Percentiles rank a stretch among this genome's conserved stretches.
phyloP scores from a whole-genome alignment of 2,113 vertebrate genomes.

The Oncorhynchus tshawytscha region DNA sequence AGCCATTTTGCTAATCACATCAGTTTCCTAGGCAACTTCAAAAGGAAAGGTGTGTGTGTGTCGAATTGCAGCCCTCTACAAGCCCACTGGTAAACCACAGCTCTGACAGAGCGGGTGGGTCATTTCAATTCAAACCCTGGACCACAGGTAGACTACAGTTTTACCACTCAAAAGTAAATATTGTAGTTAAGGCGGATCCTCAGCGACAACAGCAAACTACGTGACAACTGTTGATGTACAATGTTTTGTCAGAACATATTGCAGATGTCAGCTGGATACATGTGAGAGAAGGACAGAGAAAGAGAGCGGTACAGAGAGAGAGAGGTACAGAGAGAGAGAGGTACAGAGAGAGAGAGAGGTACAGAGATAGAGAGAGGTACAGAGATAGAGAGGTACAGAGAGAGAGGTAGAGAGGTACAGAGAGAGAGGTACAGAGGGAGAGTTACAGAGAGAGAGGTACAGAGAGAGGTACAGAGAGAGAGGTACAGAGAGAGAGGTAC shows the following conservation, averaged over 20 bases:
- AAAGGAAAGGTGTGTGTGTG: conserved; percentile 14
- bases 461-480: too few species aligned
- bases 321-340: background rate
- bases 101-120: background rate
- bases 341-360: too few species aligned
- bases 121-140: background rate
- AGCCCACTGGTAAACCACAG: background rate
- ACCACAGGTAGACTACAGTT: too few species aligned
- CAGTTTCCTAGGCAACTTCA: conserved; percentile 38
- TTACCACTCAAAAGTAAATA: too few species aligned
- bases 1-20: too few species aligned
- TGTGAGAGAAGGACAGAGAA: background rate
- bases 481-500: too few species aligned
- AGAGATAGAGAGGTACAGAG: too few species aligned
- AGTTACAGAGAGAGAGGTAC: too few species aligned
- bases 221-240: conserved; percentile 2
- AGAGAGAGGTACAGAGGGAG: too few species aligned
- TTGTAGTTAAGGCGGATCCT: background rate
- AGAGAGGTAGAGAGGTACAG: too few species aligned
- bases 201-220: background rate
- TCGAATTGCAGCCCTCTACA: background rate
- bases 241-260: background rate
- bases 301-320: background rate
- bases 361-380: too few species aligned
- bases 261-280: conserved; percentile 4